Conservation (phyloP, 2,113 vertebrate species). For the Psittacula cyanocephala region DNA sequence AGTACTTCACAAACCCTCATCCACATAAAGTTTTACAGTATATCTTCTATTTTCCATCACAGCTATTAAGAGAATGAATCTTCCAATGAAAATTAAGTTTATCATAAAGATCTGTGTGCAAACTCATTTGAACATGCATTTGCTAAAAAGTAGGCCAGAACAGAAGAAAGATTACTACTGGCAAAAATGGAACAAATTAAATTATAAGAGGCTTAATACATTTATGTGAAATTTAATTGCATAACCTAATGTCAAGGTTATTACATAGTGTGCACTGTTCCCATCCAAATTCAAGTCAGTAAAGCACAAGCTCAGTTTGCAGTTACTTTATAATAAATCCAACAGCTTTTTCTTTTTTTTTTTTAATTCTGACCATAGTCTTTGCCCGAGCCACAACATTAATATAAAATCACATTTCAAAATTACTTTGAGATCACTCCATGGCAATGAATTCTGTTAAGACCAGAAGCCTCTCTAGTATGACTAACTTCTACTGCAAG, state of each 20-base stretch:
- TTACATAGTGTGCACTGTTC: background rate
- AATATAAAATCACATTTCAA: background rate
- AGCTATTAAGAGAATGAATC: constrained; percentile 22
- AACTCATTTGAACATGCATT: constrained; percentile 38
- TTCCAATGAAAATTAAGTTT: constrained; percentile 42
- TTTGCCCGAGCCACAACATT: background rate
- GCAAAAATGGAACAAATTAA: constrained; percentile 60
- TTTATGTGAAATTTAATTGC: constrained; percentile 56
- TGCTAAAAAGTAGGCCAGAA: constrained; percentile 46
- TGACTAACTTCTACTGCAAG: background rate
- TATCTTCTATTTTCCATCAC: background rate
- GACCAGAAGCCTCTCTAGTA: background rate
- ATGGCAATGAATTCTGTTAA: background rate
- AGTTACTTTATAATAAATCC: constrained; percentile 21
- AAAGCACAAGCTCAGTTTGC: background rate
- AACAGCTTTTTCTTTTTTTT: background rate
- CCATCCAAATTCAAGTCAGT: constrained; percentile 11
- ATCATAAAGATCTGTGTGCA: constrained; percentile 46
- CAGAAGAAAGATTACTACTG: constrained; percentile 46
- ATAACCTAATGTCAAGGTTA: constrained; percentile 47
- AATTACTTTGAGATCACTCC: background rate
- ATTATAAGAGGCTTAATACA: constrained; percentile 51
- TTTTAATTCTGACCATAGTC: background rate
- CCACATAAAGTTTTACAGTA: background rate
- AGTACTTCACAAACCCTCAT: background rate